phyloP scores from a whole-genome alignment of 2,113 vertebrate species.

The Grammomys surdaster region DNA sequence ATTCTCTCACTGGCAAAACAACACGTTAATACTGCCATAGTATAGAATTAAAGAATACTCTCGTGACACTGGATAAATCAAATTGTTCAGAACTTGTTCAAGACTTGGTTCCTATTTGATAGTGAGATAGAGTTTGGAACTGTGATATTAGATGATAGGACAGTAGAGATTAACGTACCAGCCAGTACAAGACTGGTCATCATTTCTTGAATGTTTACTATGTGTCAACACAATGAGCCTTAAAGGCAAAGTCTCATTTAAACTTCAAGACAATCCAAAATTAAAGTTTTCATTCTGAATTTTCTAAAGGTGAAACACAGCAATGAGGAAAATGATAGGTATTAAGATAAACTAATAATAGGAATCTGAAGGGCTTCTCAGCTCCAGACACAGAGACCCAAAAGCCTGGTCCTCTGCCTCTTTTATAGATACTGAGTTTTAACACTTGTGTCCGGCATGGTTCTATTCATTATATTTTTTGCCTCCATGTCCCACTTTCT shows the following conservation, averaged over 20 bases:
- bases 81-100: conserved; percentile 53
- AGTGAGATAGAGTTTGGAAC: background rate
- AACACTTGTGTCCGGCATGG: background rate
- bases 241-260: background rate
- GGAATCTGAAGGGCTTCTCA: background rate
- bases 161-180: background rate
- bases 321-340: background rate
- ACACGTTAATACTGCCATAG: conserved; percentile 44
- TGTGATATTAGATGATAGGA: background rate
- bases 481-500: background rate
- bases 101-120: conserved; percentile 26
- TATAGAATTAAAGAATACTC: background rate
- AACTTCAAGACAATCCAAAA: background rate
- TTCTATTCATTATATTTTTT: background rate
- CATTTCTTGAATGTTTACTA: background rate
- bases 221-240: background rate
- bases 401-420: background rate
- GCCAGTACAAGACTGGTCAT: background rate
- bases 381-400: background rate
- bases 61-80: background rate
- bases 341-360: background rate
- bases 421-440: background rate
- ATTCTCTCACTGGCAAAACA: conserved; percentile 34
- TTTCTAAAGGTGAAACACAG: background rate
- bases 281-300: background rate